These are phyloP conservation scores for Apotomis turbidana DNA, from an alignment of 2,888 invertebrate genomes.

Conservation along the genomic window DNA sequence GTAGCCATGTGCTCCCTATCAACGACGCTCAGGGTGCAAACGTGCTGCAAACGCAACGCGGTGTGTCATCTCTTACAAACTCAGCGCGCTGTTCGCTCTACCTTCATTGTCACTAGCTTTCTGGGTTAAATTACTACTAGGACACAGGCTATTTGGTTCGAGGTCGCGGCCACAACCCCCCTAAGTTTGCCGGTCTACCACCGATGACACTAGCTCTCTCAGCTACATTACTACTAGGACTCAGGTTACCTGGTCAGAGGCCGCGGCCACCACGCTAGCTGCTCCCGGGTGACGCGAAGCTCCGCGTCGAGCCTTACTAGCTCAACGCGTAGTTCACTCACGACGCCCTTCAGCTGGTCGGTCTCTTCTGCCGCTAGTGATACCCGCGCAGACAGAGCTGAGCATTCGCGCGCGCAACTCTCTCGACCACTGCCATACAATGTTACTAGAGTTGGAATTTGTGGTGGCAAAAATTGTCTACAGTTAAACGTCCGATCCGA, in stretches of 20 bases:
- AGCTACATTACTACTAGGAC: not conserved
- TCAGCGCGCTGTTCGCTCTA: too few species aligned
- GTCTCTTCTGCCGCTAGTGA: conserved; percentile 47
- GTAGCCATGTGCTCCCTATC: too few species aligned
- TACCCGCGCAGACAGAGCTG: conserved; percentile 46
- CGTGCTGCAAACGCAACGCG: too few species aligned
- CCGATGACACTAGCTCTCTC: not conserved
- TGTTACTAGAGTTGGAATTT: too few species aligned
- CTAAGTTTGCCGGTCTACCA: too few species aligned
- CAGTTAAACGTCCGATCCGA: too few species aligned
- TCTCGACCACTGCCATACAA: conserved; percentile 42
- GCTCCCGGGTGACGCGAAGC: conserved; percentile 56
- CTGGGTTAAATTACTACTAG: not conserved
- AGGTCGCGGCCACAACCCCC: conserved; percentile 68
- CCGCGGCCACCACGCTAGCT: conserved; percentile 71
- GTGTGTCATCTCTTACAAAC: too few species aligned
- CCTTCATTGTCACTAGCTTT: not conserved
- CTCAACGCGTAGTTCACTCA: conserved; percentile 52
- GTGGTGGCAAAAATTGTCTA: too few species aligned
- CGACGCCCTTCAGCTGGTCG: conserved; percentile 44
- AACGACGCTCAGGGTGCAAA: too few species aligned
- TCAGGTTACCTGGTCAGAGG: conserved; percentile 62
- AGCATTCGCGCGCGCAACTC: conserved; percentile 45
- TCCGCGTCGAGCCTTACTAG: conserved; percentile 51
- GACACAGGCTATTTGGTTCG: conserved; percentile 56